Base-by-base conservation (phyloP, 1,140 invertebrate genomes). In the Eumaeus atala region DNA sequence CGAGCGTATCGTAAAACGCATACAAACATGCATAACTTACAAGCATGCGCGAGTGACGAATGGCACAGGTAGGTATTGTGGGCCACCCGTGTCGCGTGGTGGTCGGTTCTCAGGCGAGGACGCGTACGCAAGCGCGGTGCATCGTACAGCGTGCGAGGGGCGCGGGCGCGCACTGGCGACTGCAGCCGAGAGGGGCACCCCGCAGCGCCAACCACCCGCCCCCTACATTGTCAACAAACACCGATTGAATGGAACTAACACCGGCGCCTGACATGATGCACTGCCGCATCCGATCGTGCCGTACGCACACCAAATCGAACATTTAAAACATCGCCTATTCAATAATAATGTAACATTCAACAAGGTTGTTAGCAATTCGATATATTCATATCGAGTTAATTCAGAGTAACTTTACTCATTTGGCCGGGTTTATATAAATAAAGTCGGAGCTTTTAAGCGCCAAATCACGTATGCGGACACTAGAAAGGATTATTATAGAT, bases 161-260 rank as follows among this genome's bases (percentile, higher is more conserved):
- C 79, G 77, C 76, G 74, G 79, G 78, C 74, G 82, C 79, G 64
- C 72, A 69, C 55, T 53, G 64, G 58, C 51, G 72, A 83, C 79
- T 83, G 79, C 76, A 75, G 67, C 62, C 50, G 56, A 60, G 66
- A 61, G 67, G 66, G 64, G 66, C 70, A 70, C 73, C 72, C 72
- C 72, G 62, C 66, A 54, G 56, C 66, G 62, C 62, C 63, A 59
- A 64, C 61, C 55, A 56, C 56, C 66, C 64, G 67, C 69, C 54
- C 65, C 67, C 58, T 58, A 62, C 64, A 72, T 75, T 81, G 74
- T 79, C 81, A 83, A 84, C 76, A 77, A 75, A 74, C 72, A 75
- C 62, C 70, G 62, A 79, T 77, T 81, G 73, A 84, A 85, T 85
- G 81, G 77, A 79, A 83, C 78, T 75, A 66, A 81, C 67, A 68